These are phyloP conservation scores for Carapus acus DNA, from an alignment of 2,797 vertebrate genomes.

Conservation along the genomic window DNA sequence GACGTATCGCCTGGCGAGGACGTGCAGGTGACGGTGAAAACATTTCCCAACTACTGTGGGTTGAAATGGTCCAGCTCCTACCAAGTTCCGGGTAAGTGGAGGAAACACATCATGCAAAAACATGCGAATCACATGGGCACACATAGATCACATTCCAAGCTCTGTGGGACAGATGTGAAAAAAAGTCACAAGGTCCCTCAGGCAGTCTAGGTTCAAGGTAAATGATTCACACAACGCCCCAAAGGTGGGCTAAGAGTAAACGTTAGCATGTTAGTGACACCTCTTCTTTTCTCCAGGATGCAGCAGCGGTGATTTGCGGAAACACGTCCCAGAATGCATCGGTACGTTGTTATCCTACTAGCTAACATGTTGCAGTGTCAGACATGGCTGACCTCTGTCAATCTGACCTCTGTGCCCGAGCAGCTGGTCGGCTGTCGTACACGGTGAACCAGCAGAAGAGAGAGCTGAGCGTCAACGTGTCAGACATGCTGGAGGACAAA, in stretches of 20 bases:
- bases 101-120: too few relatives aligned
- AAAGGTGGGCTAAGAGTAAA: not conserved
- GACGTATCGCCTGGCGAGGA: slow-evolving; percentile 70
- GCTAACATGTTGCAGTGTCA: not conserved
- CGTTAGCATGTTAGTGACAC: not conserved
- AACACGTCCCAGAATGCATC: slow-evolving; percentile 75
- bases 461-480: slow-evolving; percentile 71
- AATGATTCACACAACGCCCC: slow-evolving; percentile 5
- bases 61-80: slow-evolving; percentile 67
- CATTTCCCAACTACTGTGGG: slow-evolving; percentile 79
- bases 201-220: not conserved
- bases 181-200: not conserved
- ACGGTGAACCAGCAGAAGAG: slow-evolving; percentile 65
- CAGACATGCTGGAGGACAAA: slow-evolving; percentile 59
- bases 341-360: slow-evolving; percentile 68
- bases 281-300: slow-evolving; percentile 69
- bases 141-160: too few relatives aligned
- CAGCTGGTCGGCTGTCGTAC: slow-evolving; percentile 77
- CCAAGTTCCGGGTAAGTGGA: slow-evolving; percentile 73
- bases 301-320: slow-evolving; percentile 69
- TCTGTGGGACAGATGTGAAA: too few relatives aligned
- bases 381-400: not conserved
- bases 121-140: too few relatives aligned
- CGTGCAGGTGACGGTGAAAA: slow-evolving; percentile 74
- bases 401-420: slow-evolving; percentile 13